Evolutionary conservation across 2,113 vertebrate species (phyloP), one percentile per base, ranked within the genome.

Genomic region (Willisornis vidua): DNA sequence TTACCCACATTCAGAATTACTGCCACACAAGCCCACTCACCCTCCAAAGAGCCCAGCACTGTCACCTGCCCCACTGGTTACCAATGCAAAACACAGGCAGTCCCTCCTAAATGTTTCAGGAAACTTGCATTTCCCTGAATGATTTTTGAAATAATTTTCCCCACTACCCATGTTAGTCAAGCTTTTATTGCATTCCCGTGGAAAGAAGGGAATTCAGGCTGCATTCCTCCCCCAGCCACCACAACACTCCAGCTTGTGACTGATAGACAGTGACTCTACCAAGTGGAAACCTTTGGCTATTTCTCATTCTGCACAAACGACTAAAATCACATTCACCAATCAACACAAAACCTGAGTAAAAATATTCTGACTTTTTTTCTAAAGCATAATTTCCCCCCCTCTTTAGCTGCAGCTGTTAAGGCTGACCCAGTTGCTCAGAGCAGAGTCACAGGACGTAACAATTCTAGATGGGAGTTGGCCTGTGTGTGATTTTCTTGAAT

Each of bases 261-360:
- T 3, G 33, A 55, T 62, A 6, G 0, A 3, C 3, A 3, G 57
- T 3, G 8, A 9, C 35, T 52, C 77, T 19, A 43, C 63, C 5
- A 4, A 78, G 39, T 4, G 35, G 29, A 65, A 75, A n/a, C 15
- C 37, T 43, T 33, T 16, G 20, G 33, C 41, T 33, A 24, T 12
- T 43, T 31, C 82, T 79, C 31, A 9, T 54, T 41, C 77, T 45
- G 4, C 46, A 48, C 4, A 3, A 65, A 28, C 0, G 14, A 52
- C 37, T 82, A 48, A 43, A 82, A 45, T 51, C 63, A 9, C 8
- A 25, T 54, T 52, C 48, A 18, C 55, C 4, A 0, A 24, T 12
- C 39, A 48, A 4, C 0, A 0, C 12, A 46, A 24, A 77, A 58
- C 20, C 19, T 6, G 3, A 11, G 12, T 51, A 13, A 49, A 87